phyloP scores from a whole-genome alignment of 2,888 invertebrate genomes.

The Polylopha cassiicola region DNA sequence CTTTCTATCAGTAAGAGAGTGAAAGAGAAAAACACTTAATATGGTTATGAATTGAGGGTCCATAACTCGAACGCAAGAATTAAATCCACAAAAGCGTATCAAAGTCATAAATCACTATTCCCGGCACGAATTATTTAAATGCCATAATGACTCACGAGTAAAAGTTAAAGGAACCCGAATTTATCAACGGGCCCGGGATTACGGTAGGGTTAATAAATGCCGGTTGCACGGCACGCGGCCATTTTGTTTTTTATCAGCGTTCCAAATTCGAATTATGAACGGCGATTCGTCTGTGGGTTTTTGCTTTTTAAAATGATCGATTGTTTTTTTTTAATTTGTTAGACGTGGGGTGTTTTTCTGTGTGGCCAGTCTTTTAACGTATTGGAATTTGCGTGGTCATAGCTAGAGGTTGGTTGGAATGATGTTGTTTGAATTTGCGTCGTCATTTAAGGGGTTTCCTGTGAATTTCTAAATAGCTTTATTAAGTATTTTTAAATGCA shows the following conservation, averaged over 20 bases:
- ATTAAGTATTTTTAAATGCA: no score
- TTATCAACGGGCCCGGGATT: constrained; percentile 64
- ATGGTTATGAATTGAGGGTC: constrained; percentile 17
- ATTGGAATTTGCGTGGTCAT: constrained; percentile 24
- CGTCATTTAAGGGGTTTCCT: no score
- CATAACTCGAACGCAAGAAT: constrained; percentile 22
- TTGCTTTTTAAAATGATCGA: constrained; percentile 34
- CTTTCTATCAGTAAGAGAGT: background rate
- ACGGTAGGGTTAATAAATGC: constrained; percentile 69
- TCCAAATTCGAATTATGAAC: constrained; percentile 65
- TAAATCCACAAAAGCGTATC: constrained; percentile 38
- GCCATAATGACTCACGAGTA: constrained; percentile 73
- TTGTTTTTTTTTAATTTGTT: constrained; percentile 24
- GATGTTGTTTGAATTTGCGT: no score
- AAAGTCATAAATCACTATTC: constrained; percentile 58
- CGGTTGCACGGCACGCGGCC: constrained; percentile 45
- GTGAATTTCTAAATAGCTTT: no score
- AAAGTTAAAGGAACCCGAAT: constrained; percentile 58
- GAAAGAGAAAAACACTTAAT: constrained; percentile 10
- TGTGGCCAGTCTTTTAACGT: constrained; percentile 28
- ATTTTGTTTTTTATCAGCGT: constrained; percentile 65
- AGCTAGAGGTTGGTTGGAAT: no score
- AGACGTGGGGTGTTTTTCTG: constrained; percentile 25
- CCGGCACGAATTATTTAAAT: constrained; percentile 74
- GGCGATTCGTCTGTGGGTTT: constrained; percentile 50